These are phyloP conservation scores for Lordiphosa clarofinis DNA, from an alignment of 1,140 invertebrate species.

Conservation along the genomic window DNA sequence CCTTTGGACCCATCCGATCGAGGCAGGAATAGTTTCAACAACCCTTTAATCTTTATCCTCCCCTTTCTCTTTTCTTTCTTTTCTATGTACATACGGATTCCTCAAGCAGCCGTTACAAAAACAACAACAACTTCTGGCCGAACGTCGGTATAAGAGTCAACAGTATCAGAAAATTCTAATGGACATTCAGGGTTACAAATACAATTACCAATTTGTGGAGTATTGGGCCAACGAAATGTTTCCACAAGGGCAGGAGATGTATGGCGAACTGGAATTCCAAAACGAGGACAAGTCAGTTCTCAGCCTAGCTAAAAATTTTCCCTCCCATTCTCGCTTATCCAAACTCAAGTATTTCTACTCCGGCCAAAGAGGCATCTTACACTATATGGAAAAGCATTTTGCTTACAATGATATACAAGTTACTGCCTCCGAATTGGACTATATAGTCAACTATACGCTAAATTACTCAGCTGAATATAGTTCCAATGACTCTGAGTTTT, in stretches of 20 bases:
- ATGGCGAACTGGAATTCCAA: too few species aligned
- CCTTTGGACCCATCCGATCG: too few species aligned
- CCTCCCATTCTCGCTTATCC: neutral
- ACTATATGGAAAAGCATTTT: neutral
- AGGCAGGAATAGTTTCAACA: too few species aligned
- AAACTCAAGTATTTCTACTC: neutral
- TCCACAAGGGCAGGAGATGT: neutral
- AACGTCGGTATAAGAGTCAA: neutral
- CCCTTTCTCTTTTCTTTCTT: too few species aligned
- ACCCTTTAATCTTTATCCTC: too few species aligned
- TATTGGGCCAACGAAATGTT: neutral
- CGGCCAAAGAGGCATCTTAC: constrained; percentile 1
- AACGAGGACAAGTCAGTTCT: neutral
- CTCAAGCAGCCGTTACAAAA: too few species aligned
- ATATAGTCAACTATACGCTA: neutral
- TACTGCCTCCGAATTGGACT: neutral
- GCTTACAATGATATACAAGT: neutral
- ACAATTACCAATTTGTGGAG: neutral
- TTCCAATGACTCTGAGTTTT: neutral
- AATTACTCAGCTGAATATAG: neutral
- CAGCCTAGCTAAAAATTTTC: neutral
- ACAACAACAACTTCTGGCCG: neutral
- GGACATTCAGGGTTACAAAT: neutral
- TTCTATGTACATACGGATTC: too few species aligned
- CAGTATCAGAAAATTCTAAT: neutral